Evolutionary conservation across 2,797 vertebrate genomes (phyloP), one percentile per base, ranked within the genome.

Genomic region (Aphelocoma californica): DNA sequence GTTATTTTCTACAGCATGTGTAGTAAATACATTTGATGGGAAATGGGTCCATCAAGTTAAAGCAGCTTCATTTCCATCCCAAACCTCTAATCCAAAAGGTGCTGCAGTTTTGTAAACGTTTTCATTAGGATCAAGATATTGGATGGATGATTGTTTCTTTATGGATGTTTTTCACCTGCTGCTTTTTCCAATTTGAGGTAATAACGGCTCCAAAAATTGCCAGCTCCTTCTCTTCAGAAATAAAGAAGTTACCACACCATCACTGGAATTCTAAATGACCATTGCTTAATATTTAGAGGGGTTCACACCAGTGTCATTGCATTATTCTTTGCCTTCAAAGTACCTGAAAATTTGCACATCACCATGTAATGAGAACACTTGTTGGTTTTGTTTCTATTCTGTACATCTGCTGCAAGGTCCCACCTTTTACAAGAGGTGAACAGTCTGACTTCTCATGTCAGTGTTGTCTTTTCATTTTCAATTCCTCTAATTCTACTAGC

Each of bases 351-450:
- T 60, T 32, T 73, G 8, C 25, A 61, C 17, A 47, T 56, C 60
- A 34, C 5, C 16, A 4, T 1, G 0, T 47, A 58, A 36, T 36
- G 19, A 31, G 14, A n/a, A 64, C 31, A 36, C 1, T 32, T 53
- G 6, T 17, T 83, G 25, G 38, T 92, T 77, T 48, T 53, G 13
- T 45, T 64, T n/a, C 5, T 56, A 4, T 26, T 73, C 23, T 61
- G 48, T 31, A n/a, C 16, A 36, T 48, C 15, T 74, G 10, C n/a
- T 81, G 13, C 32, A 51, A 77, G 12, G 38, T 71, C 25, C 38
- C 3, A 7, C 9, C 6, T 50, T 75, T 62, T 47, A 18, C 29
- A 38, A 54, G 58, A 54, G 12, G 5, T 31, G n/a, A 72, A 45
- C 9, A 34, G 17, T 38, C 40, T 90, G 25, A 44, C 24, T 73